Evolutionary conservation across 2,888 invertebrate genomes (phyloP), one percentile per base, ranked within the genome.

Genomic region (Lithophane ornitopus): DNA sequence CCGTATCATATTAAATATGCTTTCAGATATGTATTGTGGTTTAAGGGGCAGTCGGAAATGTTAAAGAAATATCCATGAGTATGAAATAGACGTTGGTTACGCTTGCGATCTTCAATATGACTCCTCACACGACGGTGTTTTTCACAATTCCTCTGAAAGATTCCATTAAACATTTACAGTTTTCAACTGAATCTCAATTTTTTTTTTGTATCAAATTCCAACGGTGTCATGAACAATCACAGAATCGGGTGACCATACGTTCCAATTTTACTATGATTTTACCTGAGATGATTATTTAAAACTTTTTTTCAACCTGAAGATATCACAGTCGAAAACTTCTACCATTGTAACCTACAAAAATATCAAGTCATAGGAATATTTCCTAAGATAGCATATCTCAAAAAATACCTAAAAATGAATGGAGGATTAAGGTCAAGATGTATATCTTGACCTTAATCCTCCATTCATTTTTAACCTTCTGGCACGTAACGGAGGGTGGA

Each of bases 371-470:
- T n/a, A n/a, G n/a, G n/a, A n/a, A n/a, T n/a, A n/a, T n/a, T n/a
- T n/a, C n/a, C n/a, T n/a, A n/a, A n/a, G n/a, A n/a, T n/a, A n/a
- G 1, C 1, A 19, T 26, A 61, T 28, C 7, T 28, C 28, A 19
- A 39, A 2, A 39, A 59, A 44, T 34, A n/a, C n/a, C n/a, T n/a
- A n/a, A n/a, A n/a, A n/a, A n/a, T n/a, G n/a, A n/a, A n/a, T n/a
- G n/a, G n/a, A n/a, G n/a, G n/a, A n/a, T n/a, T n/a, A n/a, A n/a
- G n/a, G n/a, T n/a, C n/a, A n/a, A n/a, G n/a, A n/a, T n/a, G 11
- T 34, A 3, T 22, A 54, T n/a, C 76, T 73, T 85, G 68, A 62
- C 85, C 82, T 83, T 83, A 83, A 85, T 39, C 7, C 16, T 52
- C 34, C 49, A 81, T 85, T 28, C 49, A 81, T 81, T 77, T 70